Evolutionary conservation across 2,113 vertebrate genomes (phyloP).

Genomic region (Calonectris borealis): DNA sequence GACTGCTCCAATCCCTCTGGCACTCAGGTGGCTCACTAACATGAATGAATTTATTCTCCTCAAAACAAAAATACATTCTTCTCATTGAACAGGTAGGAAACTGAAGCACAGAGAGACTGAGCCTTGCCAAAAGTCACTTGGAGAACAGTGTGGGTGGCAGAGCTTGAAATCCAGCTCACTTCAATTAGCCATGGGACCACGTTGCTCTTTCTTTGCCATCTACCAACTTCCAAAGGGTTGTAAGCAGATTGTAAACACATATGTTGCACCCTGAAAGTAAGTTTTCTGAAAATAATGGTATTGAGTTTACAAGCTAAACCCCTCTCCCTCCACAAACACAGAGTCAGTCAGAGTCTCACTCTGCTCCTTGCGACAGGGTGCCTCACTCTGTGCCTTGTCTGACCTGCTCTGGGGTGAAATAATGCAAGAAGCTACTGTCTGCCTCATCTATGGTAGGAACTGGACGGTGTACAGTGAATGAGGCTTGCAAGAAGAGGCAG

Average conservation of each 20-base stretch:
- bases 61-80: not conserved
- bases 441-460: not conserved
- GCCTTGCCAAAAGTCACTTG: not conserved
- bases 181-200: not conserved
- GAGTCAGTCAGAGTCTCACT: not conserved
- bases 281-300: not conserved
- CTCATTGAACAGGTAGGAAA: not conserved
- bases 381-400: not conserved
- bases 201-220: not conserved
- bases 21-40: not conserved
- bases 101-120: not conserved
- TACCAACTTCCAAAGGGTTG: not conserved
- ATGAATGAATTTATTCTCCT: not conserved
- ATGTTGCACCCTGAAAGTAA: not conserved
- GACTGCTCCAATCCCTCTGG: not conserved
- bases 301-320: not conserved
- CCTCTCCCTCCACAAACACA: not conserved
- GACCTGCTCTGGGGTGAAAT: not conserved
- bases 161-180: not conserved
- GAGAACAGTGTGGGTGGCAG: not conserved
- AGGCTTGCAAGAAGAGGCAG: not conserved
- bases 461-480: not conserved
- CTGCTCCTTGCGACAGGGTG: not conserved
- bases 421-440: not conserved
- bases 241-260: not conserved